phyloP scores from a whole-genome alignment of 2,888 invertebrate genomes.

The Sarcophaga caerulescens region DNA sequence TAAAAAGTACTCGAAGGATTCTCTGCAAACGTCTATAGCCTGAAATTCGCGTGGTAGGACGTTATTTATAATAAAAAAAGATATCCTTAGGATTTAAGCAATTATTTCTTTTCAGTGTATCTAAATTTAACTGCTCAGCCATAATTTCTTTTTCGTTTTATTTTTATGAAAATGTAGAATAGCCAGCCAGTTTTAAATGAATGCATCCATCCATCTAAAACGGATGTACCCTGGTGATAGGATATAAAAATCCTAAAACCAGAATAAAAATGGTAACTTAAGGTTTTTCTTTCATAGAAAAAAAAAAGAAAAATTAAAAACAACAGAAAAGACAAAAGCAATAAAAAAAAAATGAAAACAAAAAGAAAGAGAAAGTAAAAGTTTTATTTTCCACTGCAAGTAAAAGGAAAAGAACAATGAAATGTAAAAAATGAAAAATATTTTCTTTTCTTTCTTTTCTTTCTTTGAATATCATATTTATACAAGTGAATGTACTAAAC shows the following conservation, averaged over 20 bases:
- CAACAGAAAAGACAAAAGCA: neutral
- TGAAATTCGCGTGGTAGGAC: no score
- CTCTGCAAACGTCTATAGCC: no score
- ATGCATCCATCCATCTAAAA: conserved; percentile 38
- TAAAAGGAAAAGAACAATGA: conserved; percentile 50
- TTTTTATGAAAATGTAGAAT: neutral
- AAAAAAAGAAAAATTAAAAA: neutral
- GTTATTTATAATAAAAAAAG: no score
- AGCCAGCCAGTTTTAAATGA: conserved; percentile 27
- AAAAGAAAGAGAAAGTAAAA: conserved; percentile 33
- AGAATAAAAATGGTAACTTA: conserved; percentile 28
- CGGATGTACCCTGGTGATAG: conserved; percentile 61
- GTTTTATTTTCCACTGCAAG: conserved; percentile 25
- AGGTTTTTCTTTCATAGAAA: conserved; percentile 37
- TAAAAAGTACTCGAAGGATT: no score
- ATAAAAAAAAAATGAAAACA: no score
- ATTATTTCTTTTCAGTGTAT: no score
- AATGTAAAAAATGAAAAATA: conserved; percentile 49
- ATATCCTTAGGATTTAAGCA: rapidly evolving
- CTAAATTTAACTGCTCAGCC: neutral
- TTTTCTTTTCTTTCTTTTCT: no score
- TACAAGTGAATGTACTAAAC: conserved; percentile 41
- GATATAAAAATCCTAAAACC: conserved; percentile 10
- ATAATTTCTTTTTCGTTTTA: neutral
- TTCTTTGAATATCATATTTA: conserved; percentile 53